Conservation (phyloP, 2,113 vertebrate species). For the Apistogramma diplotaenia region DNA sequence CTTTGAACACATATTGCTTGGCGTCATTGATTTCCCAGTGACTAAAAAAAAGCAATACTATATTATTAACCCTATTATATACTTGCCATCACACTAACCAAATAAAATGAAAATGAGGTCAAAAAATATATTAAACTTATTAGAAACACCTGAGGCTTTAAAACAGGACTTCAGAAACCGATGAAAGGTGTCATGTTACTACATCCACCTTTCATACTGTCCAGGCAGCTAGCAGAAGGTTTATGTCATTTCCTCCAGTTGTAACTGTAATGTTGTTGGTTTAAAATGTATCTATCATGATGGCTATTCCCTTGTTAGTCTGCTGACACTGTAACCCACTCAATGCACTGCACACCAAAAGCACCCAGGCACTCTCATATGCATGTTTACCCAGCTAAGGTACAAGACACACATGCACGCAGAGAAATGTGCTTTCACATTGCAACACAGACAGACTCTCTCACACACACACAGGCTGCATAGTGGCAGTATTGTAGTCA, state of each 20-base stretch:
- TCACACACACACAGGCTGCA: not conserved
- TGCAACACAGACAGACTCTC: not conserved
- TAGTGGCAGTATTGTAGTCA: slow-evolving; percentile 39
- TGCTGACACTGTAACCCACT: slow-evolving; percentile 48
- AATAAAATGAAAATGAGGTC: too few relatives aligned
- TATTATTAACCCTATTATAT: too few relatives aligned
- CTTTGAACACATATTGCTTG: too few relatives aligned
- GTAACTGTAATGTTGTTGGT: slow-evolving; percentile 31
- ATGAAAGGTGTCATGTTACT: not conserved
- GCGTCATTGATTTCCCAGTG: too few relatives aligned
- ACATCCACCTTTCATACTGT: not conserved
- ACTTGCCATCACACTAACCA: too few relatives aligned
- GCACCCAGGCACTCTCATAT: not conserved
- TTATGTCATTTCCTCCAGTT: slow-evolving; percentile 35
- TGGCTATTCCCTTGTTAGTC: slow-evolving; percentile 27
- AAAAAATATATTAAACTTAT: too few relatives aligned
- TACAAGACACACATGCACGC: not conserved
- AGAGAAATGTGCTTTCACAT: not conserved
- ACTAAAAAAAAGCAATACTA: too few relatives aligned
- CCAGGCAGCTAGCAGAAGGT: slow-evolving; percentile 5
- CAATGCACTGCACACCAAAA: not conserved
- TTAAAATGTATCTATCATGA: slow-evolving; percentile 53
- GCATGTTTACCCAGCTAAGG: not conserved
- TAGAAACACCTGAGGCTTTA: too few relatives aligned
- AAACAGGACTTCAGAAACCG: not conserved